phyloP scores from a whole-genome alignment of 1,140 invertebrate genomes.

The Eumeta japonica region DNA sequence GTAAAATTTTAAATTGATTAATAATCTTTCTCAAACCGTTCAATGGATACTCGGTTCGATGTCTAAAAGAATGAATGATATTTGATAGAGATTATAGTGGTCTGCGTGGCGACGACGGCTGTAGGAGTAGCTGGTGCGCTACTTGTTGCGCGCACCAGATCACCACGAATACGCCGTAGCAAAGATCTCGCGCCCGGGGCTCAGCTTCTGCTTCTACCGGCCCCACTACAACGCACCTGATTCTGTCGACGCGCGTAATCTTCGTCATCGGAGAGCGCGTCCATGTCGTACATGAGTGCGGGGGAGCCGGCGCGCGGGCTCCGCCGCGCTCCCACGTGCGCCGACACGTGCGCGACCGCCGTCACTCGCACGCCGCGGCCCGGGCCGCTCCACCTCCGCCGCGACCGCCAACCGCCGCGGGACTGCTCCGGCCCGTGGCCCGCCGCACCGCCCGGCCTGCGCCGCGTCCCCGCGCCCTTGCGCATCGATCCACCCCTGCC shows the following conservation, averaged over 20 bases:
- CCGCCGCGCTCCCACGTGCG: slow-evolving; percentile 41
- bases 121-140: too few relatives aligned
- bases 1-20: too few relatives aligned
- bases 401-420: slow-evolving; percentile 23
- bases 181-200: too few relatives aligned
- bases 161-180: too few relatives aligned
- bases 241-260: slow-evolving; percentile 39
- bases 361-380: slow-evolving; percentile 24
- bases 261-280: slow-evolving; percentile 52
- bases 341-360: slow-evolving; percentile 28
- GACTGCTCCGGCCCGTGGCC: slow-evolving; percentile 20
- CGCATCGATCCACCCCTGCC: background rate
- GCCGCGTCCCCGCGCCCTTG: slow-evolving; percentile 11
- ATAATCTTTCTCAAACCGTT: too few relatives aligned
- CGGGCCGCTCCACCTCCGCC: slow-evolving; percentile 37
- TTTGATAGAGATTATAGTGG: too few relatives aligned
- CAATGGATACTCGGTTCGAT: too few relatives aligned
- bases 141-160: too few relatives aligned
- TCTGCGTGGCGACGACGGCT: too few relatives aligned
- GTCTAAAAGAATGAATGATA: too few relatives aligned
- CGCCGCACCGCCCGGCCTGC: slow-evolving; percentile 17
- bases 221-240: too few relatives aligned
- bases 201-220: too few relatives aligned
- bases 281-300: slow-evolving; percentile 26
- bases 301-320: slow-evolving; percentile 18